Conservation (phyloP, 2,113 vertebrate species). For the Dinomys branickii region DNA sequence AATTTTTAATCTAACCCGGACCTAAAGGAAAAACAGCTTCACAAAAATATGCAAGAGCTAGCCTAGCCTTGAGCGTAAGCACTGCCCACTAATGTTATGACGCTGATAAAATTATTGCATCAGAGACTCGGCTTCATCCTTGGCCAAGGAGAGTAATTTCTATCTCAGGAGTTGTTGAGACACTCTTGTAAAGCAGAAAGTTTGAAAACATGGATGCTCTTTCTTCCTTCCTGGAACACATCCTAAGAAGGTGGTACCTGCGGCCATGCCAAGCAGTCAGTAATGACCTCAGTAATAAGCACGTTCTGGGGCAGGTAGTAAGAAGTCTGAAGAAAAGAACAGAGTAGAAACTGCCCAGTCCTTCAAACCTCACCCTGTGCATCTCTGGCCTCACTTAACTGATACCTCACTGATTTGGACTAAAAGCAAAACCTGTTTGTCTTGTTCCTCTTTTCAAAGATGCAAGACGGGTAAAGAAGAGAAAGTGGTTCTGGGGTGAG, state of each 20-base stretch:
- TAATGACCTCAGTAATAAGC: neutral
- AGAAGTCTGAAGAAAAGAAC: neutral
- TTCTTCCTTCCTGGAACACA: neutral
- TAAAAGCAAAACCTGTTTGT: constrained; percentile 67
- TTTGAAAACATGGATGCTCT: neutral
- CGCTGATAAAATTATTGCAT: constrained; percentile 8
- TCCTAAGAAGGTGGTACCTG: neutral
- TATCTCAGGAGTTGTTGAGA: neutral
- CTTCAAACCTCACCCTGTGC: neutral
- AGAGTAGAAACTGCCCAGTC: neutral
- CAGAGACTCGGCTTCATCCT: constrained; percentile 14
- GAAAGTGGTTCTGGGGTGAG: neutral
- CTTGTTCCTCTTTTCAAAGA: constrained; percentile 41
- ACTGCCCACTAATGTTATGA: neutral
- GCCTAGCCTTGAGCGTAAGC: neutral
- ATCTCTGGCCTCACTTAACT: neutral
- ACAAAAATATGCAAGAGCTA: neutral
- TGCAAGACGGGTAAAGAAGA: neutral
- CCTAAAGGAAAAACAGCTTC: neutral
- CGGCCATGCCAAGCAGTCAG: neutral
- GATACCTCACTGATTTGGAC: neutral
- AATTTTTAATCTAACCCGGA: constrained; percentile 35
- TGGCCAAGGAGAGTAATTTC: neutral
- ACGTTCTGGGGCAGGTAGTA: constrained; percentile 1
- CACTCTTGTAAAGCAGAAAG: constrained; percentile 31